Evolutionary conservation across 2,888 invertebrate species (phyloP), one percentile per base, ranked within the genome.

Genomic region (Morinoia aosen): DNA sequence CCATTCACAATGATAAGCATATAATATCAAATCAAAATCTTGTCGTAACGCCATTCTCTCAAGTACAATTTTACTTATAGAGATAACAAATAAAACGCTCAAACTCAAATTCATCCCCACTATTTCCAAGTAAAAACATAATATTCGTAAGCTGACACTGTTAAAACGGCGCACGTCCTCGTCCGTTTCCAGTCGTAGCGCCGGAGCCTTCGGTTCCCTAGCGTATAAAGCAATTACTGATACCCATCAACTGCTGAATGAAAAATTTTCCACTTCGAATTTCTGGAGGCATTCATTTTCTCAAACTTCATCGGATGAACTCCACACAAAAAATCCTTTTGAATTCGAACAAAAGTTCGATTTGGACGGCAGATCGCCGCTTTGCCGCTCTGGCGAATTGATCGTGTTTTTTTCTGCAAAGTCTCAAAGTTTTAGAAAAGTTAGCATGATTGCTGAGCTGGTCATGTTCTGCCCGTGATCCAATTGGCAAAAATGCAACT

Each of bases 281-380:
- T 76, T 76, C 76, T 76, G 76, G 76, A 76, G 76, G 76, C 76
- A 76, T 76, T 76, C 76, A 76, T 3, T 76, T 76, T 76, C 76
- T 76, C 76, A 76, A 76, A 76, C 76, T 76, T 76, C 76, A 76
- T 76, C 76, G 76, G 14, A 76, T 76, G 76, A 76, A 76, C 76
- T 76, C 76, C 33, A 33, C 76, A 76, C 25, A 76, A 76, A 48
- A 76, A 76, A 76, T 76, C 25, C 76, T 76, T 76, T 76, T 76
- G 76, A 76, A 76, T 76, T 76, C 76, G 76, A 76, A 76, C 76
- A 76, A 76, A 76, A 76, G 76, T 76, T 76, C 76, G 33, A 76
- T 76, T 76, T 76, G 14, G 76, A 76, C 25, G 25, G 76, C 76
- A 76, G 76, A 76, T 76, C 76, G 76, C 33, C 76, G 76, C 76